Evolutionary conservation across 2,113 vertebrate species (phyloP).

Genomic region (Symphodus melops): DNA sequence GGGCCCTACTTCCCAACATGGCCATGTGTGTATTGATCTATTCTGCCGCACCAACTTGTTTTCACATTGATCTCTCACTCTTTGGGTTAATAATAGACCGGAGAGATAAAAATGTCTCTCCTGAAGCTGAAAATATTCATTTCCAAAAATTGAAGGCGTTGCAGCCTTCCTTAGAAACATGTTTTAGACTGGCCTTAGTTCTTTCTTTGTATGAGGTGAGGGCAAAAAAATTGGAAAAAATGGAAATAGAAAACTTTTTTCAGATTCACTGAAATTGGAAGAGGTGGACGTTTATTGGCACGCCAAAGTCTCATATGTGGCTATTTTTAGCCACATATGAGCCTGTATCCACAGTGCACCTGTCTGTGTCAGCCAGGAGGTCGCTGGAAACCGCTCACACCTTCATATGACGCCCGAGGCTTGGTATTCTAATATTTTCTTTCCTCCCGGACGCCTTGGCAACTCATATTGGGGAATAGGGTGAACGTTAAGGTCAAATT

Average conservation of each 20-base stretch:
- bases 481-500: constrained; percentile 57
- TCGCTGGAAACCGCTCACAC: constrained; percentile 56
- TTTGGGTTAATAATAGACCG: constrained; percentile 47
- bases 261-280: constrained; percentile 39
- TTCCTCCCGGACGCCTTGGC: constrained; percentile 61
- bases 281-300: constrained; percentile 36
- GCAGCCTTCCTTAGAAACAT: not conserved
- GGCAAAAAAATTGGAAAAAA: not conserved
- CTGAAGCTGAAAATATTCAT: constrained; percentile 34
- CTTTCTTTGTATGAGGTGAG: not conserved
- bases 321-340: constrained; percentile 76
- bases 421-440: constrained; percentile 67
- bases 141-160: not conserved
- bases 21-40: constrained; percentile 36
- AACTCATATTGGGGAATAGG: constrained; percentile 48
- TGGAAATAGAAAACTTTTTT: constrained; percentile 15
- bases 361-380: constrained; percentile 73
- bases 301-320: constrained; percentile 33
- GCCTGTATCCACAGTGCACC: constrained; percentile 62
- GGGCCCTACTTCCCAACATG: constrained; percentile 35
- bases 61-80: constrained; percentile 44
- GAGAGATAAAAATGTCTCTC: constrained; percentile 23
- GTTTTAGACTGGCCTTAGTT: constrained; percentile 13
- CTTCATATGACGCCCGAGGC: constrained; percentile 49
- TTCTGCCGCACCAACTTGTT: constrained; percentile 34